A percentile compares a stretch with the other conserved stretches of the same genome.
Conservation (phyloP, 2,888 invertebrate genomes). For the Limulus polyphemus region DNA sequence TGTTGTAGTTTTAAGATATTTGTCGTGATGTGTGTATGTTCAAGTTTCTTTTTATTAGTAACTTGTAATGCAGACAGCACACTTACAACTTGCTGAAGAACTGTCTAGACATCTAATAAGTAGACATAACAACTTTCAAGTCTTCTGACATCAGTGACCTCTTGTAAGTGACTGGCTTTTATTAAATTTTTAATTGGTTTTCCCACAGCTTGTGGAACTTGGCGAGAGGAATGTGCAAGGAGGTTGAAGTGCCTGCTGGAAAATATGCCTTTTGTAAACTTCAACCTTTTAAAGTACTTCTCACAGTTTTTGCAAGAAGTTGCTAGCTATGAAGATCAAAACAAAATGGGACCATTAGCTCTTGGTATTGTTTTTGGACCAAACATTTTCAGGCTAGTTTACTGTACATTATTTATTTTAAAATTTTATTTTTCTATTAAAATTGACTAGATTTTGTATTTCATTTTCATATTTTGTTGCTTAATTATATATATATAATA, state of each 20-base stretch:
- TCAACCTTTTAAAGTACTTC: slow-evolving; percentile 37
- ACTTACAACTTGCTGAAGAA: too few relatives aligned
- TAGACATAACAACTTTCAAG: too few relatives aligned
- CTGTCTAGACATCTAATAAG: too few relatives aligned
- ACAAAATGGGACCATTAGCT: slow-evolving; percentile 38
- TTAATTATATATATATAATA: background rate
- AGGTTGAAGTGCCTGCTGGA: slow-evolving; percentile 31
- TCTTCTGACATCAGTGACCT: too few relatives aligned
- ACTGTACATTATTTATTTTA: slow-evolving; percentile 2
- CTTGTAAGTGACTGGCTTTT: too few relatives aligned
- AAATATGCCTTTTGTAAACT: slow-evolving; percentile 38
- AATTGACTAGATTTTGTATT: too few relatives aligned
- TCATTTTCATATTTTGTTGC: background rate
- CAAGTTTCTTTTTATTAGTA: too few relatives aligned
- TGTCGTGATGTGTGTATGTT: too few relatives aligned
- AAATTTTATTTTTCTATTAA: background rate
- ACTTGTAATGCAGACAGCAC: too few relatives aligned
- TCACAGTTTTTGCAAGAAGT: slow-evolving; percentile 38
- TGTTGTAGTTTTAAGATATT: too few relatives aligned
- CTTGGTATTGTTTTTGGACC: slow-evolving; percentile 41
- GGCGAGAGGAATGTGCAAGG: slow-evolving; percentile 12
- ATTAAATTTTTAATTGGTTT: too few relatives aligned
- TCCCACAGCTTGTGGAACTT: too few relatives aligned
- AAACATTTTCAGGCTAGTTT: slow-evolving; percentile 37
- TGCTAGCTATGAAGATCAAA: slow-evolving; percentile 34